Percentiles rank a stretch among this genome's conserved stretches.
These are phyloP conservation scores for Leptopterna dolabrata DNA, from an alignment of 2,888 invertebrate species.

Conservation along the genomic window DNA sequence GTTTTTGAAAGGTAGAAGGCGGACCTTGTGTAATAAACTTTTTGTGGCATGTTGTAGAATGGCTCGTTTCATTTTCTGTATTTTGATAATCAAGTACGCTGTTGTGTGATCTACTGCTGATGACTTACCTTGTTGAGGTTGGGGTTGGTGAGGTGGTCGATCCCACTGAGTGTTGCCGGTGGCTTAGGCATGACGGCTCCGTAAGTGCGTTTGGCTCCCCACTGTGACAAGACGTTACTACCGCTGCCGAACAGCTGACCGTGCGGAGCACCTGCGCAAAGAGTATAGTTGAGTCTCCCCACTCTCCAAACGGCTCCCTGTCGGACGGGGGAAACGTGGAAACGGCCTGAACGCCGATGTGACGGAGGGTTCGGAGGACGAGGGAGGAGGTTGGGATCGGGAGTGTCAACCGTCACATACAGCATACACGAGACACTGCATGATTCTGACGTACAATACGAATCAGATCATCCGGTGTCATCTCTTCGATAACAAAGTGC, in stretches of 20 bases:
- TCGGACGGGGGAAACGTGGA: background rate
- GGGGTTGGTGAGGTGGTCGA: slow-evolving; percentile 53
- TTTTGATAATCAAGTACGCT: no score
- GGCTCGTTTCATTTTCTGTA: no score
- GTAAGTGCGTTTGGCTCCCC: slow-evolving; percentile 35
- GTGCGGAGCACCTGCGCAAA: slow-evolving; percentile 40
- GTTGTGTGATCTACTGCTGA: no score
- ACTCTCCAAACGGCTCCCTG: background rate
- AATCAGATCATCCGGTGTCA: no score
- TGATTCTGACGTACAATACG: no score
- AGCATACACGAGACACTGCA: background rate
- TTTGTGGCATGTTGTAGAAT: no score
- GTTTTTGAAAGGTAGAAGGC: no score
- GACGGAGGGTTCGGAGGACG: background rate
- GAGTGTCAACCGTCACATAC: background rate
- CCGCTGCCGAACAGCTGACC: slow-evolving; percentile 23
- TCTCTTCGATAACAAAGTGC: no score
- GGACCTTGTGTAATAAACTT: no score
- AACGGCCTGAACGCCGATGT: background rate
- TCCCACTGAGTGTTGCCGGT: slow-evolving; percentile 54
- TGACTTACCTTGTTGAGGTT: slow-evolving; percentile 51
- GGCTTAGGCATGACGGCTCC: slow-evolving; percentile 53
- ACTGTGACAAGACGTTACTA: slow-evolving; percentile 45
- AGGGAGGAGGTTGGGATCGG: background rate
- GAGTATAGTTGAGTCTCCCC: slow-evolving; percentile 40